These are phyloP conservation scores for Phylloscopus trochiloides DNA, from an alignment of 2,113 vertebrate species.

Conservation along the genomic window DNA sequence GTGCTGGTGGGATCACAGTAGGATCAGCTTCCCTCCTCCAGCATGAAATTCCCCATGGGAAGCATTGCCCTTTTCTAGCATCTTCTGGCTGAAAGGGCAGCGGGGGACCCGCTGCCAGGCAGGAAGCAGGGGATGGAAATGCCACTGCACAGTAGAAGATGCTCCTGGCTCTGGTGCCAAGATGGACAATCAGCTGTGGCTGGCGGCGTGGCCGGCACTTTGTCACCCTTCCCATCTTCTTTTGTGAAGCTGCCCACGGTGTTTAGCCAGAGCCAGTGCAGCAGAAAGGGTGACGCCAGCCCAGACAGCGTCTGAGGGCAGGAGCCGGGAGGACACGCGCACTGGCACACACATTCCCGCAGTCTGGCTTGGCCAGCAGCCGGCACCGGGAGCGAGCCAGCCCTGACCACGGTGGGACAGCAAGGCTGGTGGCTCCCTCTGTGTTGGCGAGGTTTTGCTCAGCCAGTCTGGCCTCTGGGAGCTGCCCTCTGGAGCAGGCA, in stretches of 20 bases:
- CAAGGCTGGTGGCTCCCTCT: neutral
- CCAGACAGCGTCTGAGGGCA: neutral
- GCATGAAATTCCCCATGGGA: neutral
- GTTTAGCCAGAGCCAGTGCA: neutral
- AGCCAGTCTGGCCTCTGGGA: neutral
- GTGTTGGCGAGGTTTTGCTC: neutral
- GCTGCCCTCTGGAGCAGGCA: neutral
- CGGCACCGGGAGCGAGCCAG: neutral
- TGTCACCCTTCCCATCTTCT: neutral
- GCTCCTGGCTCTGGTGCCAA: neutral
- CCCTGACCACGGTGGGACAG: neutral
- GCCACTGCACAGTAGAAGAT: neutral
- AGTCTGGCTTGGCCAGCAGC: neutral
- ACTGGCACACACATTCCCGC: neutral
- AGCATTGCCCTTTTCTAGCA: neutral
- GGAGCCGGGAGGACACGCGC: neutral
- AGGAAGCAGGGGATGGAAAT: neutral
- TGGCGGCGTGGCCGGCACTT: rapidly evolving
- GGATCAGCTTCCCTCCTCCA: neutral
- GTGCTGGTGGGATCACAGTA: rapidly evolving
- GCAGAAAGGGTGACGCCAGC: neutral
- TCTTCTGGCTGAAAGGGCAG: neutral
- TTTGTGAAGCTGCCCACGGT: neutral
- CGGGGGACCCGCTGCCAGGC: neutral
- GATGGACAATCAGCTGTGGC: neutral